phyloP scores from a whole-genome alignment of 1,140 invertebrate species.

The Lerema accius region DNA sequence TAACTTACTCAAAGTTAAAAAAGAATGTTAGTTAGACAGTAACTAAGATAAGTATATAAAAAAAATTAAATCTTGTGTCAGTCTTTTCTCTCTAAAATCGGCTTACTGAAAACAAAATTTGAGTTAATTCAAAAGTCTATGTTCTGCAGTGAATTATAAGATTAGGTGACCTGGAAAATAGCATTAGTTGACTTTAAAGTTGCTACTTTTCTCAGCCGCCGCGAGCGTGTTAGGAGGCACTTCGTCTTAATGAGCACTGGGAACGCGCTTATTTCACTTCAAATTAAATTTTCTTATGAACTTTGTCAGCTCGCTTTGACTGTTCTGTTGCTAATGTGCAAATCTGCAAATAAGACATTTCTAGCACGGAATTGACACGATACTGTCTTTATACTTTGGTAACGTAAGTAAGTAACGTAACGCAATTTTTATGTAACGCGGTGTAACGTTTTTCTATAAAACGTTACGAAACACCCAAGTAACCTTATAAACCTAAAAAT shows the following conservation, averaged over 20 bases:
- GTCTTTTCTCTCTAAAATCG: too few relatives aligned
- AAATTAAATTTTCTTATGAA: background rate
- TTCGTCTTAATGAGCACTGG: background rate
- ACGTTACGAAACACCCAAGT: too few relatives aligned
- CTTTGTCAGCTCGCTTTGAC: background rate
- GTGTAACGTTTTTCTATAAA: too few relatives aligned
- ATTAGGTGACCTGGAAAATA: background rate
- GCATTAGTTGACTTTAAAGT: background rate
- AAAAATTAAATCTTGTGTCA: too few relatives aligned
- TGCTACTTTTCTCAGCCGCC: background rate
- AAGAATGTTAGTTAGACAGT: too few relatives aligned
- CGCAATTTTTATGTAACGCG: too few relatives aligned
- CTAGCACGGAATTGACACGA: background rate
- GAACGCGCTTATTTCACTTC: background rate
- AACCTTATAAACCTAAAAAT: too few relatives aligned
- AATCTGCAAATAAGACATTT: slow-evolving; percentile 7
- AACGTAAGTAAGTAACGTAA: too few relatives aligned
- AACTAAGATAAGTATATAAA: too few relatives aligned
- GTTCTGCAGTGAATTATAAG: background rate
- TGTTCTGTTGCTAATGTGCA: background rate
- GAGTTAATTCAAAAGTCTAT: background rate
- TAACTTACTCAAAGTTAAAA: too few relatives aligned
- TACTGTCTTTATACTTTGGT: background rate
- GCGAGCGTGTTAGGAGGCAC: background rate
- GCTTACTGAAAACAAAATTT: too few relatives aligned